These are phyloP conservation scores for Pteromalus puparum DNA, from an alignment of 1,140 invertebrate species.

Conservation along the genomic window DNA sequence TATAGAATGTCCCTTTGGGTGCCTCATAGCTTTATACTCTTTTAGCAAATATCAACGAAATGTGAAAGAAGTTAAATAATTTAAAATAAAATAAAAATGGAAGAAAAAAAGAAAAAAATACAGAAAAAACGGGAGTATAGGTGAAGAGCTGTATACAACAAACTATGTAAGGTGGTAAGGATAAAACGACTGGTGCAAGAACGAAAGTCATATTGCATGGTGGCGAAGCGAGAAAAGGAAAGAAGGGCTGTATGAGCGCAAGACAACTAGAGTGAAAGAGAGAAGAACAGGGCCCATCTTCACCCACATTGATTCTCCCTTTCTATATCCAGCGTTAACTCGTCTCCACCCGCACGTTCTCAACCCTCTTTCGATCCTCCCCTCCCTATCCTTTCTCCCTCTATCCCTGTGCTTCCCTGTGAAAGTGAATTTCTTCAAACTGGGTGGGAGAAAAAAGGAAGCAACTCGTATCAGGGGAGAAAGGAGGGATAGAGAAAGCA, in stretches of 20 bases:
- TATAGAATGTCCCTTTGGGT: neutral
- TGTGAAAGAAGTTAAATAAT: neutral
- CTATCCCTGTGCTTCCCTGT: conserved; percentile 27
- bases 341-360: conserved; percentile 39
- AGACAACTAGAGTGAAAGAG: conserved; percentile 55
- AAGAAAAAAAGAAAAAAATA: conserved; percentile 60
- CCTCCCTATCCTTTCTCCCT: conserved; percentile 34
- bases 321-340: conserved; percentile 52
- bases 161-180: neutral
- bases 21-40: neutral
- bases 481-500: conserved; percentile 48
- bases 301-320: conserved; percentile 68
- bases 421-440: conserved; percentile 42
- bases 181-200: neutral
- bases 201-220: conserved; percentile 22
- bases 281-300: conserved; percentile 53
- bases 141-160: neutral
- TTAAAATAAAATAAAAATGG: conserved; percentile 56
- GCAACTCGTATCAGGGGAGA: neutral
- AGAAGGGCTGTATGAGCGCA: conserved; percentile 12
- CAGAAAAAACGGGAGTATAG: neutral
- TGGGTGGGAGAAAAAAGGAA: conserved; percentile 30
- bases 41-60: neutral
- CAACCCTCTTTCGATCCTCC: conserved; percentile 38
- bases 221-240: conserved; percentile 51